Evolutionary conservation across 1,140 invertebrate species (phyloP).

Genomic region (Hyles euphorbiae): DNA sequence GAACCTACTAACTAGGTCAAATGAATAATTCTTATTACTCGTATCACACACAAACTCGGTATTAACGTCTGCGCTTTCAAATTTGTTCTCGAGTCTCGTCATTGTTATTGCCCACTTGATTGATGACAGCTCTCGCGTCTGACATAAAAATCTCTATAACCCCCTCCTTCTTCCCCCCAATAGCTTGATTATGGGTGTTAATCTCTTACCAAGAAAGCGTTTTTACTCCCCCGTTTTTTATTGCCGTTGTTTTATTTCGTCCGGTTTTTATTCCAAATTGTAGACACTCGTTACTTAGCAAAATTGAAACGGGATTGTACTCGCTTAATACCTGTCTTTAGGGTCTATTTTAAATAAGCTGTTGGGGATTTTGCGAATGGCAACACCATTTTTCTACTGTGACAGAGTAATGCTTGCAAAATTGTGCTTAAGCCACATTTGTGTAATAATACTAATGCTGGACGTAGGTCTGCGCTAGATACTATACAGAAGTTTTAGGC

Average conservation of each 20-base stretch:
- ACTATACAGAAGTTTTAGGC: too few species aligned
- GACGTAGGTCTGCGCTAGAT: too few species aligned
- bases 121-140: constrained; percentile 35
- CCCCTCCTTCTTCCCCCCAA: constrained; percentile 34
- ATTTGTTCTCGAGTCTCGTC: constrained; percentile 25
- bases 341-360: background rate
- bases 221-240: constrained; percentile 37
- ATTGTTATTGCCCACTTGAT: constrained; percentile 61
- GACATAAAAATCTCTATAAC: constrained; percentile 69
- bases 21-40: too few species aligned
- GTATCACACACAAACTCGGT: too few species aligned
- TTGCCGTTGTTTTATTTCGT: constrained; percentile 53
- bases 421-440: too few species aligned
- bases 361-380: too few species aligned
- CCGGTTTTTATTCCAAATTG: constrained; percentile 39
- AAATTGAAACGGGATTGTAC: constrained; percentile 53
- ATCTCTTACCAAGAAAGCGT: constrained; percentile 50
- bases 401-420: too few species aligned
- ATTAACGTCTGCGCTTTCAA: background rate
- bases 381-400: too few species aligned
- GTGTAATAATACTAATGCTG: too few species aligned
- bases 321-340: constrained; percentile 1
- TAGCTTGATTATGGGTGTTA: constrained; percentile 69
- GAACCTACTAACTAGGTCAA: too few species aligned
- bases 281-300: constrained; percentile 60